Conservation (phyloP, 2,888 invertebrate species). For the Hetaerina titia region DNA sequence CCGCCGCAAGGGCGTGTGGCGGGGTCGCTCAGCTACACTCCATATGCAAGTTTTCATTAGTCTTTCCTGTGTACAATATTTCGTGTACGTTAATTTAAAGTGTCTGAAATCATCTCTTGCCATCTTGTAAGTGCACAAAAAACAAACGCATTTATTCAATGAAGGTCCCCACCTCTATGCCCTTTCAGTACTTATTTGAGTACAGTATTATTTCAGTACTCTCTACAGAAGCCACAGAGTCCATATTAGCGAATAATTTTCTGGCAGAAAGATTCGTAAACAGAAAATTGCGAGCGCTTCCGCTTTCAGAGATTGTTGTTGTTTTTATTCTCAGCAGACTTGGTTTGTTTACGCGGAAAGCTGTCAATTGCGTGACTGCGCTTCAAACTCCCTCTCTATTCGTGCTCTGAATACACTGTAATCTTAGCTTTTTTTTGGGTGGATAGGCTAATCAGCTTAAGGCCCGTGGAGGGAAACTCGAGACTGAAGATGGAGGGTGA, state of each 20-base stretch:
- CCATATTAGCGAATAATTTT: not conserved
- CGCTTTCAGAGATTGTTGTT: not conserved
- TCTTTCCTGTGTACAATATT: no score
- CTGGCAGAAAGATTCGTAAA: not conserved
- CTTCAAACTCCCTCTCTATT: not conserved
- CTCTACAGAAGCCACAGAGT: no score
- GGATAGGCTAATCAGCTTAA: not conserved
- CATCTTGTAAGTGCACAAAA: no score
- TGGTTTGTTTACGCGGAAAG: not conserved
- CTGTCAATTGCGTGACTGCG: not conserved
- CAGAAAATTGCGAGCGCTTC: not conserved
- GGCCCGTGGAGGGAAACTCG: not conserved
- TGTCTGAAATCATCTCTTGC: no score
- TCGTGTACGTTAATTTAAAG: no score
- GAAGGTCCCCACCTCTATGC: no score
- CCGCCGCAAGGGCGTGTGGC: no score
- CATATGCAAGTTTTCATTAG: no score
- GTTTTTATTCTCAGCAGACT: not conserved
- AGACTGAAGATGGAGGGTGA: not conserved
- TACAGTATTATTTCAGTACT: no score
- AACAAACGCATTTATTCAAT: no score
- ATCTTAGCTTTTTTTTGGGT: not conserved
- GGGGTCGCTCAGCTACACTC: no score
- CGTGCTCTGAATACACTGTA: not conserved
- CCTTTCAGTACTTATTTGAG: no score